Percentiles rank a stretch among this genome's conserved stretches.
These are phyloP conservation scores for Drosophila bifasciata DNA, from an alignment of 1,140 invertebrate genomes.

Conservation along the genomic window DNA sequence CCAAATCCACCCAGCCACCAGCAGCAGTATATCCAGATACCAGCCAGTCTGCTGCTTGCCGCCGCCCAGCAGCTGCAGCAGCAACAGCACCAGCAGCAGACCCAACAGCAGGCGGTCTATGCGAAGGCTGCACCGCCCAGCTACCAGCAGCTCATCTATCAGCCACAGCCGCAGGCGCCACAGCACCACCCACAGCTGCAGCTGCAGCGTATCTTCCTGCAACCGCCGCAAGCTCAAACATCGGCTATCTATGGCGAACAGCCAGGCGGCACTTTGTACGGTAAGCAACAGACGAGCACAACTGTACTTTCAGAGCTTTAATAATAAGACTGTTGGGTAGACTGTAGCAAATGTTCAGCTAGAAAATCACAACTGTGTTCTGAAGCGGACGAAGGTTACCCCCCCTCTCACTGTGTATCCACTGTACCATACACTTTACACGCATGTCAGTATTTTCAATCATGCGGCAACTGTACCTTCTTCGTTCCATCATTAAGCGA, in stretches of 20 bases:
- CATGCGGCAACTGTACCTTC: too few species aligned
- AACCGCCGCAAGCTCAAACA: slow-evolving; percentile 19
- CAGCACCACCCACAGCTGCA: slow-evolving; percentile 42
- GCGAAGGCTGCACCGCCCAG: slow-evolving; percentile 31
- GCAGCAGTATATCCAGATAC: slow-evolving; percentile 70
- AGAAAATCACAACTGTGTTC: too few species aligned
- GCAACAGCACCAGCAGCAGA: slow-evolving; percentile 55
- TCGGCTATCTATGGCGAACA: slow-evolving; percentile 58
- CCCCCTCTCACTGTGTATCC: too few species aligned
- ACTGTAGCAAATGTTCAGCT: too few species aligned
- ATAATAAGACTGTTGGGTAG: too few species aligned
- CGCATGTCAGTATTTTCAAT: too few species aligned
- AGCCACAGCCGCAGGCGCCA: slow-evolving; percentile 23
- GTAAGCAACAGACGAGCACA: slow-evolving; percentile 13
- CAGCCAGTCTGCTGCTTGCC: slow-evolving; percentile 61
- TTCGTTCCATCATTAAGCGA: too few species aligned
- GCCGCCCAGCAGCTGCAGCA: slow-evolving; percentile 69
- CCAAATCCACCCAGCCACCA: slow-evolving; percentile 36
- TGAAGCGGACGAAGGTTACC: too few species aligned
- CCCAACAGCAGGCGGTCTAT: slow-evolving; percentile 42
- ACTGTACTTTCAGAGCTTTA: too few species aligned
- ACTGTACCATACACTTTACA: too few species aligned
- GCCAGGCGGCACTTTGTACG: slow-evolving; percentile 24
- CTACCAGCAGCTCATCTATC: slow-evolving; percentile 59
- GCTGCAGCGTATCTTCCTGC: slow-evolving; percentile 67